These are phyloP conservation scores for Camponotus fellah DNA, from an alignment of 2,888 invertebrate species.

Conservation along the genomic window DNA sequence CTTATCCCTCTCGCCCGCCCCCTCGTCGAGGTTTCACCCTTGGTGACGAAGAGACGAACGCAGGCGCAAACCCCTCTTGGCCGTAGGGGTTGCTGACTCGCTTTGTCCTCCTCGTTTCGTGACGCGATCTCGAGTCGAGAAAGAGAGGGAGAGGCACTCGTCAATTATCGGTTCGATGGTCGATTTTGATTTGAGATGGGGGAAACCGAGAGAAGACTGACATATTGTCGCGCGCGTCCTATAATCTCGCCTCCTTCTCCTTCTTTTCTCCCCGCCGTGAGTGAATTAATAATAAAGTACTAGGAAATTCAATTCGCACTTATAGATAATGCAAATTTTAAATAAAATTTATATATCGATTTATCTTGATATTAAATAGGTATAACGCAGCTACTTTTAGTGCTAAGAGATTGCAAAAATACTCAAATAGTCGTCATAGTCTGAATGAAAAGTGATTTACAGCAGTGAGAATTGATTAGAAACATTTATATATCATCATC, in stretches of 20 bases:
- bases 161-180: slow-evolving; percentile 33
- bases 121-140: not conserved
- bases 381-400: not conserved
- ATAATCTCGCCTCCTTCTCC: not conserved
- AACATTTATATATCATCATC: not conserved
- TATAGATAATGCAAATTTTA: not conserved
- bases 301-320: not conserved
- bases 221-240: not conserved
- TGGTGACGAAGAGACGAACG: slow-evolving; percentile 43
- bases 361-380: not conserved
- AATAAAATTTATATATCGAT: not conserved
- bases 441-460: not conserved
- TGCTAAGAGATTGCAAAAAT: not conserved
- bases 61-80: slow-evolving; percentile 59
- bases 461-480: not conserved
- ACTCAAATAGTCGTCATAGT: not conserved
- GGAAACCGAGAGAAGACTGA: not conserved
- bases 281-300: slow-evolving; percentile 8
- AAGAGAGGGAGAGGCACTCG: not conserved
- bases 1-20: slow-evolving; percentile 51
- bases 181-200: slow-evolving; percentile 28
- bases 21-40: slow-evolving; percentile 54
- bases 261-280: not conserved
- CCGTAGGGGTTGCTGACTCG: slow-evolving; percentile 63
- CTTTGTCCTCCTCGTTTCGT: slow-evolving; percentile 20